phyloP scores from a whole-genome alignment of 2,113 vertebrate genomes.

The Tamias sibiricus region DNA sequence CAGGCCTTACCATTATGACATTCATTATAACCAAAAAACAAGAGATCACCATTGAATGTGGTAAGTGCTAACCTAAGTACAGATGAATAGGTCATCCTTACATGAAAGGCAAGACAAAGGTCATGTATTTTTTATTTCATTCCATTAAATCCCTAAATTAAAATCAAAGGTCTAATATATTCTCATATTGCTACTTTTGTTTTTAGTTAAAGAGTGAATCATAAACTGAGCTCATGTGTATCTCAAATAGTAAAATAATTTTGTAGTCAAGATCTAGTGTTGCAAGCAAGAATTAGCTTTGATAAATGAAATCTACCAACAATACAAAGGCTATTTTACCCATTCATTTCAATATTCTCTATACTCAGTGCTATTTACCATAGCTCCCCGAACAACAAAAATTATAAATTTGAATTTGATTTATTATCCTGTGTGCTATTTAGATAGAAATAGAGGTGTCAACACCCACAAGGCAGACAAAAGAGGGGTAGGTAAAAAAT shows the following conservation, averaged over 20 bases:
- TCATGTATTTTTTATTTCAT: neutral
- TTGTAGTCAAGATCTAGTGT: neutral
- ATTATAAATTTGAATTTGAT: constrained; percentile 31
- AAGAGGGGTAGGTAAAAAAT: constrained; percentile 59
- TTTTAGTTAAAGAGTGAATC: neutral
- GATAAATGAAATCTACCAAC: neutral
- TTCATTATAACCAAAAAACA: neutral
- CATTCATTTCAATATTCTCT: neutral
- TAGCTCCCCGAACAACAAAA: neutral
- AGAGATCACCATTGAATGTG: neutral
- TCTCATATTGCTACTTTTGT: neutral
- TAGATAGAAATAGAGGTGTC: constrained; percentile 23
- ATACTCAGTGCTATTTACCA: neutral
- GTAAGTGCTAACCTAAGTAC: neutral
- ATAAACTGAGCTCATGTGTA: neutral
- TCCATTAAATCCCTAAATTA: neutral
- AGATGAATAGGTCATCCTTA: neutral
- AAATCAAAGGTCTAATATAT: neutral
- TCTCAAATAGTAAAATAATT: neutral
- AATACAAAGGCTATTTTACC: neutral
- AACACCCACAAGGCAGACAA: constrained; percentile 47
- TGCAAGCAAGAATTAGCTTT: neutral
- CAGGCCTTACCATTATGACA: neutral
- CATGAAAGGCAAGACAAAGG: neutral
- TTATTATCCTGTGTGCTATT: constrained; percentile 20